Evolutionary conservation across 2,888 invertebrate species (phyloP), one percentile per base, ranked within the genome.

Genomic region (Apodemia hepburni): DNA sequence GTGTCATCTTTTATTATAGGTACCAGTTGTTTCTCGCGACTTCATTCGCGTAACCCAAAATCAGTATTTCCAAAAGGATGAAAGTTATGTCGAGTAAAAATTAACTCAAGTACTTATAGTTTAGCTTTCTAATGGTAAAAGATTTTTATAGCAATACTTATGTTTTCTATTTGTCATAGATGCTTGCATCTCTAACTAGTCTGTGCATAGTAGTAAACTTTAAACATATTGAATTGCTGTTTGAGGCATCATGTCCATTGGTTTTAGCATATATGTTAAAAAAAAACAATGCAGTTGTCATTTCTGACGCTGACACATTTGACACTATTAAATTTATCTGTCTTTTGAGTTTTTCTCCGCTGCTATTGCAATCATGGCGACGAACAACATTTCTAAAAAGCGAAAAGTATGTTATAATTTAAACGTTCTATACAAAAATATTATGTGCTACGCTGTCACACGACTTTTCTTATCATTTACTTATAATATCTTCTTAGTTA

Each of bases 371-470:
- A 89, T 84, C 91, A 91, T 91, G 91, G 90, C 91, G 85, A 85
- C 82, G 84, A 79, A 73, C 81, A 90, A 87, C 79, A 90, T 91
- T 86, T 91, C 91, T 68, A 91, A 91, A 86, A 91, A 91, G 84
- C 90, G 91, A 80, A 91, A 91, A 90, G 91, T 91, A 90, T 74
- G 90, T 89, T 74, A 60, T 71, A 76, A 73, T 71, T 66, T 69
- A 72, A 70, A 69, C 60, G 64, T 71, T 66, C 73, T 72, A 66
- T 65, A 59, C 51, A 29, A 62, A 87, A 86, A 85, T 85, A 54
- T 54, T 54, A 22, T 15, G 15, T 15, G 5, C 66, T 67, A 42
- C 64, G 69, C 69, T 65, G 62, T 67, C 64, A 49, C 61, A 45
- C 58, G 65, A 54, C 64, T 35, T 67, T 61, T 64, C 54, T 54